Evolutionary conservation across 1,140 invertebrate species (phyloP).

Genomic region (Drosophila ananassae): DNA sequence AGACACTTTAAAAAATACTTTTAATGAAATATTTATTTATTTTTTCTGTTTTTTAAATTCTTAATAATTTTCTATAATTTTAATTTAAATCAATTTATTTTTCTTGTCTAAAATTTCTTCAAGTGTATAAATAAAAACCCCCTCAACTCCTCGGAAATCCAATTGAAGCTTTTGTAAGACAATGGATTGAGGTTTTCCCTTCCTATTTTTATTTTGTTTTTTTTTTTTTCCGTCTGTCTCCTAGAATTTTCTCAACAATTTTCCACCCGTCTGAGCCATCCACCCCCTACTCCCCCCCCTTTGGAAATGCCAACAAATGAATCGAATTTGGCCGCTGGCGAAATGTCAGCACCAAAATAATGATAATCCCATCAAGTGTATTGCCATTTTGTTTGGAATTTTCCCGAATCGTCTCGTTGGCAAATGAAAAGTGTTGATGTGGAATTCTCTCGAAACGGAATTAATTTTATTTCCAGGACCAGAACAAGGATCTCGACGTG

Average conservation of each 20-base stretch:
- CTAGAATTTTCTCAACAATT: conserved; percentile 14
- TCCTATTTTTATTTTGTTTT: no score
- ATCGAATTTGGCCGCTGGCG: conserved; percentile 43
- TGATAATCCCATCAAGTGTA: conserved; percentile 51
- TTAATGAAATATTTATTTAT: no score
- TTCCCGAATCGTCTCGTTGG: no score
- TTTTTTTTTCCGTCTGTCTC: conserved; percentile 3
- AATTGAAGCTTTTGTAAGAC: conserved; percentile 47
- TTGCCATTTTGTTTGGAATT: conserved; percentile 36
- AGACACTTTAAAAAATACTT: no score
- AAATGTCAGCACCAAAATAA: conserved; percentile 51
- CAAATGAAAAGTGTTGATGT: conserved; percentile 6
- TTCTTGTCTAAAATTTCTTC: no score
- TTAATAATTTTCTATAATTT: no score
- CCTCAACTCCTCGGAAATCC: conserved; percentile 31
- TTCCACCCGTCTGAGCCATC: conserved; percentile 14
- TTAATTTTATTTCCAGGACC: neutral
- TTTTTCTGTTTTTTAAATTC: no score
- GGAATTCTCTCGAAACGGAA: conserved; percentile 16
- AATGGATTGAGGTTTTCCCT: conserved; percentile 20
- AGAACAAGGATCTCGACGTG: neutral
- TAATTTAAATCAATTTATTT: no score
- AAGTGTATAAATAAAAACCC: no score
- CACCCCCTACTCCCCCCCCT: neutral
- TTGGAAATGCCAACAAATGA: conserved; percentile 24